Evolutionary conservation across 2,113 vertebrate genomes (phyloP).

Genomic region (Desmodus rotundus): DNA sequence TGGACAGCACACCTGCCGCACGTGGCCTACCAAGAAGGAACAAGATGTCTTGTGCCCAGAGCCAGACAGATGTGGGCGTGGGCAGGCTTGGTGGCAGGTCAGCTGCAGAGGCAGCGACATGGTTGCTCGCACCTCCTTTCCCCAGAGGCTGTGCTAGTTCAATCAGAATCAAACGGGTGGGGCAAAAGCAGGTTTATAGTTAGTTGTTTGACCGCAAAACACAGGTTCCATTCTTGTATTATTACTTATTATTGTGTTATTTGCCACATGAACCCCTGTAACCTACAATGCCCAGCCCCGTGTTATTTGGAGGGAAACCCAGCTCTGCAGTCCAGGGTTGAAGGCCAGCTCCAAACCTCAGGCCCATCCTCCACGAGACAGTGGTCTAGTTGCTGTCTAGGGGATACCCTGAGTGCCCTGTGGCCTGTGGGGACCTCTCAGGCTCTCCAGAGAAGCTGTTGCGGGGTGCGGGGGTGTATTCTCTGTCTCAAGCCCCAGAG

Average conservation of each 20-base stretch:
- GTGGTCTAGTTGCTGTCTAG: not conserved
- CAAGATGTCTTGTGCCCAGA: not conserved
- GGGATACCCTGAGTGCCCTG: not conserved
- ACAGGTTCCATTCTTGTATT: not conserved
- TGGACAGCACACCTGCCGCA: not conserved
- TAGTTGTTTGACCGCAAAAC: not conserved
- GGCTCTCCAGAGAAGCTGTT: not conserved
- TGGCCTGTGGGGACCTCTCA: not conserved
- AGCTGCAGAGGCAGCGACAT: not conserved
- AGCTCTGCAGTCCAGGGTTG: not conserved
- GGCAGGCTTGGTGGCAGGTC: rapidly evolving
- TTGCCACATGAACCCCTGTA: not conserved
- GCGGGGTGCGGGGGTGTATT: rapidly evolving
- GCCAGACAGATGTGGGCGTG: rapidly evolving
- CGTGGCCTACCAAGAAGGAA: not conserved
- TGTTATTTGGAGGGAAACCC: not conserved
- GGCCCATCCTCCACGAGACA: rapidly evolving
- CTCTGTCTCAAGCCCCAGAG: not conserved
- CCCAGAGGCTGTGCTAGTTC: not conserved
- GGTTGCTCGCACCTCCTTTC: not conserved
- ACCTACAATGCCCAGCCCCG: not conserved
- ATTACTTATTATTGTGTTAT: not conserved
- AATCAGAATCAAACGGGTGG: not conserved
- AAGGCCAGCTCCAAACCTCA: not conserved
- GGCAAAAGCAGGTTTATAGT: not conserved